A percentile compares a stretch with the other conserved stretches of the same genome.
phyloP scores from a whole-genome alignment of 1,140 invertebrate genomes.

The Hetaerina americana region DNA sequence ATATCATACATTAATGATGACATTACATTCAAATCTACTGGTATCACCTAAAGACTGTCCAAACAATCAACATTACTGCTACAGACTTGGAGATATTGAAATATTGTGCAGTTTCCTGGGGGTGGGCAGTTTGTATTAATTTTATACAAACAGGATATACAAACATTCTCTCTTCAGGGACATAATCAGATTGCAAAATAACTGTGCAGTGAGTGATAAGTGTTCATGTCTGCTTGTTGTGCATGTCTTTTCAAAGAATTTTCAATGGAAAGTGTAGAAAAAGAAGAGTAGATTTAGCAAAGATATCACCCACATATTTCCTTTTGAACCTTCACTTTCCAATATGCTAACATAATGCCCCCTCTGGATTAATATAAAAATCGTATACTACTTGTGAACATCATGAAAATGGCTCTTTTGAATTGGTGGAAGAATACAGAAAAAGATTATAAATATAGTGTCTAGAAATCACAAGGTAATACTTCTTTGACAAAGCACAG shows the following conservation, averaged over 20 bases:
- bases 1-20: too few species aligned
- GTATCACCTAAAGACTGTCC: too few species aligned
- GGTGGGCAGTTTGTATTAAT: background rate
- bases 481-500: background rate
- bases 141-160: background rate
- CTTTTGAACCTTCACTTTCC: background rate
- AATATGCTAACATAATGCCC: background rate
- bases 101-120: background rate
- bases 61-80: slow-evolving; percentile 4
- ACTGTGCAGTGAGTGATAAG: background rate
- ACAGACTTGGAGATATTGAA: background rate
- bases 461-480: background rate
- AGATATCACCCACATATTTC: background rate
- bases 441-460: too few species aligned
- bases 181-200: background rate
- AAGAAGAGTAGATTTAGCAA: background rate
- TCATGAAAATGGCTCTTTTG: too few species aligned
- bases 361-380: background rate
- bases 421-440: too few species aligned
- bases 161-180: background rate
- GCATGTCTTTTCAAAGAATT: too few species aligned
- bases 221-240: background rate
- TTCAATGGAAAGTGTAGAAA: background rate
- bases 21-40: too few species aligned
- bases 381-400: background rate